Base-by-base conservation (phyloP, 2,797 vertebrate species). In the Pempheris klunzingeri region DNA sequence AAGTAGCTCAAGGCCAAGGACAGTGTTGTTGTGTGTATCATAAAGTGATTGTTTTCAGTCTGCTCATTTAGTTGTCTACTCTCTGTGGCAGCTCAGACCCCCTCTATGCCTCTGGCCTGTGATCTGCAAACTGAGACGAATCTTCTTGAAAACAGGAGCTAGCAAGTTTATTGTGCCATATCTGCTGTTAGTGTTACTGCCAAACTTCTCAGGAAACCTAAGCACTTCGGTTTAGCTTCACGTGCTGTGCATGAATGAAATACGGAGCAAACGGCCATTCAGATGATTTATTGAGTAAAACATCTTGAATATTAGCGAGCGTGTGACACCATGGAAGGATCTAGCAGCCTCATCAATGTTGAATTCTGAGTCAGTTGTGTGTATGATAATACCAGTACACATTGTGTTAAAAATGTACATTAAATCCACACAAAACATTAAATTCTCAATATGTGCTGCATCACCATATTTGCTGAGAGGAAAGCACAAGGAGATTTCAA, bases 1-100 rank as follows among this genome's bases (percentile, higher is more conserved):
- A 82, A 69, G 62, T 38, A 59, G 58, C 74, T 78, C 54, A 59
- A 55, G 70, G 81, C 76, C 60, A 78, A 83, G 58, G 58, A 74
- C 73, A 49, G 55, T 58, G 54, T 84, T 71, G 52, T 74, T 78
- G 32, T 70, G 50, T 75, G 65, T 59, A 15, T 66, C 57, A 60
- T 63, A 43, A 74, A 77, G 60, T 71, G 64, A 78, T 77, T 83
- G 65, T 80, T 80, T 81, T 77, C 53, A 50, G n/a, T 77, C 72
- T 59, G 74, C 74, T 77, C 54, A 57, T 84, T 82, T 82, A 64
- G 65, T 67, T 28, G 43, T 71, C 39, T 74, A 39, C 26, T 68
- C 47, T 62, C 53, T 59, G 59, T 71, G 59, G 68, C 63, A 63
- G 74, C 73, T 59, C 34, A 46, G 66, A 79, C 58, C 32, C 68